Conservation (phyloP, 2,113 vertebrate genomes). For the Progne subis region DNA sequence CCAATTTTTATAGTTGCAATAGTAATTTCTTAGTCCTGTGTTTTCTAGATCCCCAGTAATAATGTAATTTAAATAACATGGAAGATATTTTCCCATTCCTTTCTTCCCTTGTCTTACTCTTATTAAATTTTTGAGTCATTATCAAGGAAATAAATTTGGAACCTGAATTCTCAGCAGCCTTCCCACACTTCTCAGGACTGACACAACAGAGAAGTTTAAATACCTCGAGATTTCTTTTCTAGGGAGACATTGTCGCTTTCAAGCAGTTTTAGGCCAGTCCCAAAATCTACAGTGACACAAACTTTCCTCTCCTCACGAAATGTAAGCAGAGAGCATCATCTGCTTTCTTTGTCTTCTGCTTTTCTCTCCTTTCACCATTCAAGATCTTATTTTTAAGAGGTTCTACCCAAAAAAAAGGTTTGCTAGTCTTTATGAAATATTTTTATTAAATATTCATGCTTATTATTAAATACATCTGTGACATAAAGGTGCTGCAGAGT, state of each 20-base stretch:
- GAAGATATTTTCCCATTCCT: background rate
- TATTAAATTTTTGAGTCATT: background rate
- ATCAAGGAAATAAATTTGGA: background rate
- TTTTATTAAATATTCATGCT: background rate
- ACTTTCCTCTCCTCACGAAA: background rate
- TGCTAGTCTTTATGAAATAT: background rate
- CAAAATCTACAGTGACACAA: background rate
- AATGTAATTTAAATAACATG: background rate
- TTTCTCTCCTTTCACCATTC: background rate
- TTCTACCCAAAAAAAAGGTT: background rate
- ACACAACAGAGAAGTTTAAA: background rate
- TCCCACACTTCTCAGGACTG: background rate
- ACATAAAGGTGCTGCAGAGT: background rate
- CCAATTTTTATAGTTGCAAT: background rate
- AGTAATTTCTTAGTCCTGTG: background rate
- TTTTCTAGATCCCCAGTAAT: background rate
- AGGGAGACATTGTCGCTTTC: background rate
- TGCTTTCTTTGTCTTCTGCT: background rate
- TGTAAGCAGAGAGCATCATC: background rate
- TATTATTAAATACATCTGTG: background rate
- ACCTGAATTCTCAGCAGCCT: background rate
- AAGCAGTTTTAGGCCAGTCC: background rate
- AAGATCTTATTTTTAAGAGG: background rate
- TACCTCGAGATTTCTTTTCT: background rate
- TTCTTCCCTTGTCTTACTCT: background rate